Conservation (phyloP, 2,888 invertebrate genomes). For the Octonoba sinensis region DNA sequence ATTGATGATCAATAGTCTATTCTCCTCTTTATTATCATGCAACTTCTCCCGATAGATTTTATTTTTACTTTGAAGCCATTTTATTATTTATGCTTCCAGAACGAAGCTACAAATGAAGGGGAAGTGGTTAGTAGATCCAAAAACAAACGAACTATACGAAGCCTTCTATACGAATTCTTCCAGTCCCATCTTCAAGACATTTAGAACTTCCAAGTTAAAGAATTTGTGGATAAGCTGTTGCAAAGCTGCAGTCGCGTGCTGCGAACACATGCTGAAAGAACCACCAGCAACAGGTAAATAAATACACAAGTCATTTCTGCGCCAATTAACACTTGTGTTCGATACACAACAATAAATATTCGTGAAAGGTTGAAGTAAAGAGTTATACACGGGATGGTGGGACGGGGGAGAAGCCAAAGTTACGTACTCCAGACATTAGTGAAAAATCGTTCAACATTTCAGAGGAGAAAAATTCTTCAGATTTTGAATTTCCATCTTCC, state of each 20-base stretch:
- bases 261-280: constrained; percentile 44
- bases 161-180: constrained; percentile 17
- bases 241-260: constrained; percentile 62
- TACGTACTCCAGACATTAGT: too few relatives aligned
- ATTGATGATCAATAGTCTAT: too few relatives aligned
- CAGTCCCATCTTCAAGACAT: constrained; percentile 49
- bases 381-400: too few relatives aligned
- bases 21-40: too few relatives aligned
- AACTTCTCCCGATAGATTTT: too few relatives aligned
- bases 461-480: too few relatives aligned
- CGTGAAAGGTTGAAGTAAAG: not conserved
- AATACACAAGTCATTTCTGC: not conserved
- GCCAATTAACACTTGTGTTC: not conserved
- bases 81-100: not conserved
- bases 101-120: constrained; percentile 29
- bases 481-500: too few relatives aligned
- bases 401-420: too few relatives aligned
- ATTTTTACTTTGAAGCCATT: too few relatives aligned
- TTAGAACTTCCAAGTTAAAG: constrained; percentile 23
- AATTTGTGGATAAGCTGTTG: constrained; percentile 63
- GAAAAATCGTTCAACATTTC: too few relatives aligned
- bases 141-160: constrained; percentile 13
- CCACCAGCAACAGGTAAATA: constrained; percentile 23
- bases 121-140: constrained; percentile 1
- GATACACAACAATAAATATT: too few relatives aligned